These are phyloP conservation scores for Caretta caretta DNA, from an alignment of 2,113 vertebrate species.

Conservation along the genomic window DNA sequence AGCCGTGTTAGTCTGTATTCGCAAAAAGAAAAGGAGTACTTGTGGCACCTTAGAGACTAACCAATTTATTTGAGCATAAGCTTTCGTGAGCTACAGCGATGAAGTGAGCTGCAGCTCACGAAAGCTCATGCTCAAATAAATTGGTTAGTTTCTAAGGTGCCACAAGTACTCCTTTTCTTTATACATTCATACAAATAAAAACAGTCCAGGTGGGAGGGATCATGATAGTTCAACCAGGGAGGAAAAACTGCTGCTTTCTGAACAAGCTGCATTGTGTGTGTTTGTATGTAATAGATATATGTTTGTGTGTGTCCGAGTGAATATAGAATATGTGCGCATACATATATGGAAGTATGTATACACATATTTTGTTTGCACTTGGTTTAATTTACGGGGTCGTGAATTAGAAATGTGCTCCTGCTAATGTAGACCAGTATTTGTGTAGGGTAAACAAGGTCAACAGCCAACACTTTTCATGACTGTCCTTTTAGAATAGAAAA, in stretches of 20 bases:
- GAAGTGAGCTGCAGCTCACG: no score
- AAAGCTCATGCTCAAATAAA: no score
- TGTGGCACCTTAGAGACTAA: no score
- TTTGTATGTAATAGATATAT: not conserved
- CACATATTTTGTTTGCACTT: not conserved
- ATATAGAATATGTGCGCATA: not conserved
- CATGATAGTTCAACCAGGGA: not conserved
- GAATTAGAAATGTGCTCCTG: not conserved
- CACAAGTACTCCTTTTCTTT: not conserved
- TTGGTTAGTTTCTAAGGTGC: no score
- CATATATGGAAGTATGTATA: not conserved
- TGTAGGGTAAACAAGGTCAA: not conserved
- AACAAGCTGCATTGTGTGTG: not conserved
- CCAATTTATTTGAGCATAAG: no score
- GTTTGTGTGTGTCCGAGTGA: not conserved
- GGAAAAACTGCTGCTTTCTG: not conserved
- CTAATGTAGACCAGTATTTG: not conserved
- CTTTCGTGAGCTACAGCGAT: no score
- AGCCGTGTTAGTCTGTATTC: no score
- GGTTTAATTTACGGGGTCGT: not conserved
- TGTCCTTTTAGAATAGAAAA: not conserved
- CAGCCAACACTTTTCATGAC: not conserved
- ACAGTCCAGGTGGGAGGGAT: not conserved
- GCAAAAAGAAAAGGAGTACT: no score
- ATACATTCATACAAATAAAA: not conserved